Percentiles rank a stretch among this genome's conserved stretches.
Conservation (phyloP, 1,140 invertebrate genomes). For the Brachionus paranguensis region DNA sequence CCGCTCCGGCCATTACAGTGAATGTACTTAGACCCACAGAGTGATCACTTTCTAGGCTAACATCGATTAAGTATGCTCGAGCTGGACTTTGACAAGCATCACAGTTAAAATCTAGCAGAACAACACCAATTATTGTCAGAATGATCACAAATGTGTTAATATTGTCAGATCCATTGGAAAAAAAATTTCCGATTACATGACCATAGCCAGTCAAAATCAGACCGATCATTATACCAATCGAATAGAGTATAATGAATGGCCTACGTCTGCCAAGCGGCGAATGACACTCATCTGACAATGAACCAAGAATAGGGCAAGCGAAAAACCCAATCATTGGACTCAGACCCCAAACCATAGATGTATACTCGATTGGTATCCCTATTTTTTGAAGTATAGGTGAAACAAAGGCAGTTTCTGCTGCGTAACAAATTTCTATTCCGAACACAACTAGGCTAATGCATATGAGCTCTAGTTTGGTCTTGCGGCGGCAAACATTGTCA, state of each 20-base stretch:
- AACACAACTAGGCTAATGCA: constrained; percentile 85
- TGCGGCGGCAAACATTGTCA: constrained; percentile 58
- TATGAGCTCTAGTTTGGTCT: constrained; percentile 73
- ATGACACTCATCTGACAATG: constrained; percentile 79
- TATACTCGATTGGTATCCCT: constrained; percentile 78
- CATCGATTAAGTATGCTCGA: constrained; percentile 82
- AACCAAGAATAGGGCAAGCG: constrained; percentile 81
- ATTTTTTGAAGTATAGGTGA: constrained; percentile 87
- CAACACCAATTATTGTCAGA: constrained; percentile 85
- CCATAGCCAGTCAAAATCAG: constrained; percentile 45
- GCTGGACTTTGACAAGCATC: constrained; percentile 90
- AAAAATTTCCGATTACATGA: background rate
- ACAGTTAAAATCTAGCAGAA: constrained; percentile 86
- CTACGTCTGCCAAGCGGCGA: constrained; percentile 72
- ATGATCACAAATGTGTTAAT: constrained; percentile 48
- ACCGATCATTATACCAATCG: constrained; percentile 70
- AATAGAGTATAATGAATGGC: constrained; percentile 82
- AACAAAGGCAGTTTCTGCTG: constrained; percentile 91
- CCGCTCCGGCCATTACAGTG: constrained; percentile 88
- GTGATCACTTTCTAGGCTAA: constrained; percentile 85
- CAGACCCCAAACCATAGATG: constrained; percentile 90
- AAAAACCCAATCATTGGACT: constrained; percentile 81
- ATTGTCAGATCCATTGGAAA: background rate
- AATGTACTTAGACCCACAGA: constrained; percentile 84
- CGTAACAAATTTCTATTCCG: constrained; percentile 94